These are phyloP conservation scores for Cossypha niveicapilla DNA, from an alignment of 2,797 vertebrate genomes.

Conservation along the genomic window DNA sequence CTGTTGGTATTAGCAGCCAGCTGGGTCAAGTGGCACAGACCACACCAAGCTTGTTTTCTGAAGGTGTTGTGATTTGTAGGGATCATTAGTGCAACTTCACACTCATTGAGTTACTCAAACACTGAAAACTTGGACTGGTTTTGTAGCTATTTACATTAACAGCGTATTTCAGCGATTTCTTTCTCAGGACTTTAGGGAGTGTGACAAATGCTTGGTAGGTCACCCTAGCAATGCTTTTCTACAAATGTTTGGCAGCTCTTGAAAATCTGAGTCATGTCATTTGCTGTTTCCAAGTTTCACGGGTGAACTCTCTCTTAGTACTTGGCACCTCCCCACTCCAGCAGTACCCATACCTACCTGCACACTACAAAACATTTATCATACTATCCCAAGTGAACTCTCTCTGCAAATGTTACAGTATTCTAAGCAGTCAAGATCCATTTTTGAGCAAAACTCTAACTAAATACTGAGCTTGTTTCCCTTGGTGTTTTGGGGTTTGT, in stretches of 20 bases:
- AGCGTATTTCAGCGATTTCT: background rate
- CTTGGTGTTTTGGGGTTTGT: fast-evolving
- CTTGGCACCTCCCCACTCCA: background rate
- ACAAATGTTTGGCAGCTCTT: background rate
- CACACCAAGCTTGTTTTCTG: background rate
- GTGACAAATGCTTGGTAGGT: background rate
- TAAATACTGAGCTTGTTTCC: background rate
- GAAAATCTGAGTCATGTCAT: background rate
- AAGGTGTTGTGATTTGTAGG: background rate
- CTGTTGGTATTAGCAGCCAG: background rate
- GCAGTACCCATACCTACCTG: background rate
- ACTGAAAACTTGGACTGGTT: background rate
- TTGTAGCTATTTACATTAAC: background rate
- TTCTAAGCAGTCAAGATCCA: background rate
- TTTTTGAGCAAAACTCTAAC: background rate
- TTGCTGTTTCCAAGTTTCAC: background rate
- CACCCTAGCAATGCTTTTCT: background rate
- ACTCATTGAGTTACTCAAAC: background rate
- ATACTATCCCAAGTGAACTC: background rate
- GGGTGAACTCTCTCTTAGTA: background rate
- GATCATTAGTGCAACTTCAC: background rate
- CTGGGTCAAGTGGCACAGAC: background rate
- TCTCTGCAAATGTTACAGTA: background rate
- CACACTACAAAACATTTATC: background rate
- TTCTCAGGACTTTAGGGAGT: background rate